Conservation (phyloP, 2,113 vertebrate species). For the Psophia crepitans region DNA sequence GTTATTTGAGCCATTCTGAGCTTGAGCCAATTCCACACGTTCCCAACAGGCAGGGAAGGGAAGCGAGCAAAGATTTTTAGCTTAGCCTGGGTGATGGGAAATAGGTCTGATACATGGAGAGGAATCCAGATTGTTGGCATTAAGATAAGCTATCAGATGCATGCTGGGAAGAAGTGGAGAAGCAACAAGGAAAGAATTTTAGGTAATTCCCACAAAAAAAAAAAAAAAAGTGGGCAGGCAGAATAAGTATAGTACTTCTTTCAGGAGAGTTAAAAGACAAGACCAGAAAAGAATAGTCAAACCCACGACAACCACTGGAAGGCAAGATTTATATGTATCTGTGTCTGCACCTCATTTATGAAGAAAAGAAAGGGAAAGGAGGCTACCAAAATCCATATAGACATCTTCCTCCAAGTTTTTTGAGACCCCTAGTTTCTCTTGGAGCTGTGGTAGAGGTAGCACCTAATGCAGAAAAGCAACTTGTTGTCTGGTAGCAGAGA, state of each 20-base stretch:
- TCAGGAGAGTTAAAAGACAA: neutral
- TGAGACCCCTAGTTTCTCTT: neutral
- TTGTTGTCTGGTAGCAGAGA: neutral
- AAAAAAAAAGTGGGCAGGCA: neutral
- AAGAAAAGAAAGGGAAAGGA: neutral
- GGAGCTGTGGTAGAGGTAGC: neutral
- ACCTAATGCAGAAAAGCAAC: neutral
- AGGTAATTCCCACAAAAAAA: neutral
- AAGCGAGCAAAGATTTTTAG: neutral
- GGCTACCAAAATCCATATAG: neutral
- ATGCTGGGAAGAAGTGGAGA: neutral
- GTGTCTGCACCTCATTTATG: fast-evolving
- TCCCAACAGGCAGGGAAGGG: neutral
- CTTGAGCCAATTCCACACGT: neutral
- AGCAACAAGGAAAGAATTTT: neutral
- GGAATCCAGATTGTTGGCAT: neutral
- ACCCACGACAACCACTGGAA: neutral
- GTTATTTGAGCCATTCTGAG: neutral
- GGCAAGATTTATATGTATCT: neutral
- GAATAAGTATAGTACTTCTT: neutral
- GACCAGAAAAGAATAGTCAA: neutral
- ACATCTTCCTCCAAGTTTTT: neutral
- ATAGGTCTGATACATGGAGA: neutral
- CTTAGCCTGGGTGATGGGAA: neutral
- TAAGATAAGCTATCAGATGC: neutral